Evolutionary conservation across 2,888 invertebrate species (phyloP).

Genomic region (Melangyna quadrimaculata): DNA sequence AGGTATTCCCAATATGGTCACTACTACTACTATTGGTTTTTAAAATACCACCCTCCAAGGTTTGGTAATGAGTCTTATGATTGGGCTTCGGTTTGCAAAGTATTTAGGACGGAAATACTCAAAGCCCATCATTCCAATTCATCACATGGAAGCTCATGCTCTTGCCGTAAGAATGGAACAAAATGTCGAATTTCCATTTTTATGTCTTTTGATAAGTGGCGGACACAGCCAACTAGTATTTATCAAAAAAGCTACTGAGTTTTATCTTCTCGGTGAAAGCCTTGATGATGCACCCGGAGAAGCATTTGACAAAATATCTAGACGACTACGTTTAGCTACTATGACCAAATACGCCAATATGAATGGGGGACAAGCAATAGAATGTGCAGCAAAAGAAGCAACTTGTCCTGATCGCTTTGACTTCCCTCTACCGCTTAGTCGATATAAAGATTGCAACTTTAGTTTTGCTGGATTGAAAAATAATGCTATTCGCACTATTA

Average conservation of each 20-base stretch:
- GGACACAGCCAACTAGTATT: slow-evolving; percentile 93
- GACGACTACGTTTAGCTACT: slow-evolving; percentile 91
- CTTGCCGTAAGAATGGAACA: slow-evolving; percentile 90
- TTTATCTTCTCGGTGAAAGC: slow-evolving; percentile 89
- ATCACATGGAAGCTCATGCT: slow-evolving; percentile 99
- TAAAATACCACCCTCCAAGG: not conserved
- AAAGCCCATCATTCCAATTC: slow-evolving; percentile 95
- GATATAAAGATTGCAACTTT: slow-evolving; percentile 91
- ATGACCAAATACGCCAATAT: slow-evolving; percentile 85
- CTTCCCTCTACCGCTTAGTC: slow-evolving; percentile 86
- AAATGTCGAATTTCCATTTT: slow-evolving; percentile 90
- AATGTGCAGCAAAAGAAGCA: slow-evolving; percentile 87
- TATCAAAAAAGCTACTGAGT: slow-evolving; percentile 88
- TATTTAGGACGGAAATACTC: slow-evolving; percentile 85
- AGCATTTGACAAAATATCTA: slow-evolving; percentile 95
- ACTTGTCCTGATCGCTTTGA: slow-evolving; percentile 85
- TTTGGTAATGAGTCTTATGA: slow-evolving; percentile 25
- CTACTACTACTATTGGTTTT: not conserved
- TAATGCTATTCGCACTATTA: slow-evolving; percentile 83
- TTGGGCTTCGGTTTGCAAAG: slow-evolving; percentile 87
- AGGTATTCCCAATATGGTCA: not conserved
- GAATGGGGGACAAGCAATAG: slow-evolving; percentile 93
- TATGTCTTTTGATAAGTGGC: slow-evolving; percentile 95
- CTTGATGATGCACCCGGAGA: slow-evolving; percentile 96
- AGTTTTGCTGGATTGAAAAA: slow-evolving; percentile 93